Percentiles rank a stretch among this genome's conserved stretches.
phyloP scores from a whole-genome alignment of 2,888 invertebrate species.

The Epinotia nisella region DNA sequence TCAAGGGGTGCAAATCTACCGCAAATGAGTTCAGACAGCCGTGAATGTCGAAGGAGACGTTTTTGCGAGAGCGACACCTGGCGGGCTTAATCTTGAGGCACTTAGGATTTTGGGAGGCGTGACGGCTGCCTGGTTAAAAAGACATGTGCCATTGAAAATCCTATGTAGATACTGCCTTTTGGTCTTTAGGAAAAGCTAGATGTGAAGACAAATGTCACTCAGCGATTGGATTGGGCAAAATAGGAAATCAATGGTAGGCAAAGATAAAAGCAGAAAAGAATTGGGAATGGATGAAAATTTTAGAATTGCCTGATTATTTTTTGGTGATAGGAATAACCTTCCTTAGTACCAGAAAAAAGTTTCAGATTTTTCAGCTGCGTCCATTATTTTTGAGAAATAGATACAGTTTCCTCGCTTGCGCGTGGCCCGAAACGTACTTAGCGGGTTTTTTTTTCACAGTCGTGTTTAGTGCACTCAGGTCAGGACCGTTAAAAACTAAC shows the following conservation, averaged over 20 bases:
- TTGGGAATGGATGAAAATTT: too few relatives aligned
- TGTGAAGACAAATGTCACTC: slow-evolving; percentile 22
- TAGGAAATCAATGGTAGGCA: not conserved
- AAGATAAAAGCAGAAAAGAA: not conserved
- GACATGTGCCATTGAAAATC: slow-evolving; percentile 16
- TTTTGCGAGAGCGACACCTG: slow-evolving; percentile 66
- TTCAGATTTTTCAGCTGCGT: too few relatives aligned
- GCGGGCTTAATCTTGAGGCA: slow-evolving; percentile 66
- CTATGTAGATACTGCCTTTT: slow-evolving; percentile 5
- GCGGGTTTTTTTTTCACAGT: too few relatives aligned
- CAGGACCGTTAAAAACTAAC: too few relatives aligned
- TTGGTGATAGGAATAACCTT: too few relatives aligned
- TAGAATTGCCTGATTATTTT: too few relatives aligned
- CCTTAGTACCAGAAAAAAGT: too few relatives aligned
- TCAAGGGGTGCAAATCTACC: slow-evolving; percentile 50
- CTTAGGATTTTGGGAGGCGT: slow-evolving; percentile 67
- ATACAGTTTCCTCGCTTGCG: too few relatives aligned
- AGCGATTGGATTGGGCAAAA: slow-evolving; percentile 30
- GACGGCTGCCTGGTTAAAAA: slow-evolving; percentile 47
- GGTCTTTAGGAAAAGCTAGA: not conserved
- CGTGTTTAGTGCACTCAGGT: too few relatives aligned
- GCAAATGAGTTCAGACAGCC: slow-evolving; percentile 78
- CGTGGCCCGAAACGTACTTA: too few relatives aligned
- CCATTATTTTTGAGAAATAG: too few relatives aligned
- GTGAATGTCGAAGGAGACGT: slow-evolving; percentile 73